These are phyloP conservation scores for Meandrina meandrites DNA, from an alignment of 92 coral and sea anemone genomes.

Conservation along the genomic window DNA sequence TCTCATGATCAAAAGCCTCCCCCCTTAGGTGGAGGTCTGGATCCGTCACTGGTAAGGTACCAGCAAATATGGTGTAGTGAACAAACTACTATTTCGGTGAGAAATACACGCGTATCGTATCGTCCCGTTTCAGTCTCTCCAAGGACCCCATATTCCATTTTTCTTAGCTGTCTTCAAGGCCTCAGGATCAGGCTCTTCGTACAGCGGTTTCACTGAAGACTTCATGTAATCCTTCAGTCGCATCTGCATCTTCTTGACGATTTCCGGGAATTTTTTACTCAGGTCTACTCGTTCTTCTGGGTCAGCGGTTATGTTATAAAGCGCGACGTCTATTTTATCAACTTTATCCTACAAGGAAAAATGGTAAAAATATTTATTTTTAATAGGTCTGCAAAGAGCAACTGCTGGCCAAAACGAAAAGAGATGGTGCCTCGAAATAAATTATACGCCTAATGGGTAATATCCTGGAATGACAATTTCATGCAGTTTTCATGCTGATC, in stretches of 20 bases:
- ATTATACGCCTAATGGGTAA: too few species aligned
- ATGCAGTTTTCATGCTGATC: too few species aligned
- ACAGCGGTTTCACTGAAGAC: conserved; percentile 59
- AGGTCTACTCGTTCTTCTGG: conserved; percentile 72
- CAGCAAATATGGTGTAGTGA: too few species aligned
- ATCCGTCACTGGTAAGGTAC: conserved; percentile 43
- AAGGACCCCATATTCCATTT: conserved; percentile 81
- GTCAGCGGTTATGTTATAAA: conserved; percentile 79
- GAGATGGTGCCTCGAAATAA: too few species aligned
- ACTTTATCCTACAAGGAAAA: background rate
- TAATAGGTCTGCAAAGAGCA: background rate
- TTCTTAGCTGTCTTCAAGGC: conserved; percentile 62
- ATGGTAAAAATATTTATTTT: background rate
- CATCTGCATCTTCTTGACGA: conserved; percentile 53
- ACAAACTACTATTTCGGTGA: too few species aligned
- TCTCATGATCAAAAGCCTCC: too few species aligned
- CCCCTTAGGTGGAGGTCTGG: too few species aligned
- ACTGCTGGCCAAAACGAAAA: too few species aligned
- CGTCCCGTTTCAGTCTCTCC: conserved; percentile 43
- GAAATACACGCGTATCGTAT: too few species aligned
- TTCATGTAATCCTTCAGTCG: conserved; percentile 63
- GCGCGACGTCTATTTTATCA: conserved; percentile 41
- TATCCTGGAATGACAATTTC: too few species aligned
- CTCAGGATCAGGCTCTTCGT: conserved; percentile 63
- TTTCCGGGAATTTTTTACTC: conserved; percentile 64